Percentiles rank a stretch among this genome's conserved stretches.
Evolutionary conservation across 2,888 invertebrate species (phyloP).

Genomic region (Augiades crinisus): DNA sequence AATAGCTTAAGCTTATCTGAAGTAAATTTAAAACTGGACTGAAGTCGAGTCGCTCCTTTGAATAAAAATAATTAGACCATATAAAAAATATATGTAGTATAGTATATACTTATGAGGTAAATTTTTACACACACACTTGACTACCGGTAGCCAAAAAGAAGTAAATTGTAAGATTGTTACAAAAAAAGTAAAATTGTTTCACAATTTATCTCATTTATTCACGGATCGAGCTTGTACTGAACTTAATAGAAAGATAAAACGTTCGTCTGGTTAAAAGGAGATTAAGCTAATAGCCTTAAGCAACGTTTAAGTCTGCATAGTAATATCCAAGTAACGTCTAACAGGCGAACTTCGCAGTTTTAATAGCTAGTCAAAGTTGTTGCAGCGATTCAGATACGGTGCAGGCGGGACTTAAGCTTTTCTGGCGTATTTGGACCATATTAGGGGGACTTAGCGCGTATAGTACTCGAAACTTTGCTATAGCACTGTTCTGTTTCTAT

Average conservation of each 20-base stretch:
- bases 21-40: no score
- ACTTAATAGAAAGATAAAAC: slow-evolving; percentile 5
- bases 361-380: slow-evolving; percentile 15
- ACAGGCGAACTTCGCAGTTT: slow-evolving; percentile 18
- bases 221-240: neutral
- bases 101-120: no score
- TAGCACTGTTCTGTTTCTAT: slow-evolving; percentile 13
- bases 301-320: slow-evolving; percentile 18
- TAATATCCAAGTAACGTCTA: slow-evolving; percentile 16
- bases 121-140: no score
- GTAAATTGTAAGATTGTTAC: no score
- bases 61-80: no score
- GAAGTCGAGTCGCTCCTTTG: no score
- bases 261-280: slow-evolving; percentile 11
- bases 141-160: no score
- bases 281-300: slow-evolving; percentile 15
- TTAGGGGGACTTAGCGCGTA: slow-evolving; percentile 3
- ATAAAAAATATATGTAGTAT: no score
- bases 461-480: neutral
- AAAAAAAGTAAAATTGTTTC: no score
- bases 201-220: no score
- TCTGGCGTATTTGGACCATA: slow-evolving; percentile 12
- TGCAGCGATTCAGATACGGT: slow-evolving; percentile 11
- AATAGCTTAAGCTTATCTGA: no score
- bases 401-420: neutral